phyloP scores from a whole-genome alignment of 2,113 vertebrate genomes.

The Notarius quadriscutis region DNA sequence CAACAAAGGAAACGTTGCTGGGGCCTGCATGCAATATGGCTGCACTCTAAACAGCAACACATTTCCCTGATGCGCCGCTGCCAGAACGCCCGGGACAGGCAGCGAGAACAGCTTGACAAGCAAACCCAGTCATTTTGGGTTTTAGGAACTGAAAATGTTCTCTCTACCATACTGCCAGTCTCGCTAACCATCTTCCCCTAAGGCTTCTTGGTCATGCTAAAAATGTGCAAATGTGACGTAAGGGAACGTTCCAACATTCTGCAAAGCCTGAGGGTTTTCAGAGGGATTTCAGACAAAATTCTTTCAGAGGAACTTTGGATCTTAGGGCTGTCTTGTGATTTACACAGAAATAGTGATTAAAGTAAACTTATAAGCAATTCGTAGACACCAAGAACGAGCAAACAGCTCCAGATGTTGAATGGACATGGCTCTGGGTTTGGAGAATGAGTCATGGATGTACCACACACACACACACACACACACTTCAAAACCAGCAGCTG shows the following conservation, averaged over 20 bases:
- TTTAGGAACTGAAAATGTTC: slow-evolving; percentile 32
- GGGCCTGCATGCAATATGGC: slow-evolving; percentile 25
- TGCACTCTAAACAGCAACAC: slow-evolving; percentile 17
- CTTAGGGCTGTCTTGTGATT: slow-evolving; percentile 4
- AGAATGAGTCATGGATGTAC: slow-evolving; percentile 24
- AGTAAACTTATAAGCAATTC: slow-evolving; percentile 21
- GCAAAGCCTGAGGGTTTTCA: neutral
- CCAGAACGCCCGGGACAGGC: slow-evolving; percentile 27
- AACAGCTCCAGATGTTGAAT: slow-evolving; percentile 31
- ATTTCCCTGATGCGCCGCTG: neutral
- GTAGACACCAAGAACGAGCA: slow-evolving; percentile 20
- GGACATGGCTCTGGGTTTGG: slow-evolving; percentile 4
- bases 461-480: slow-evolving; percentile 33
- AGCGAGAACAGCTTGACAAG: slow-evolving; percentile 25
- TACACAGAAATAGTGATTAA: slow-evolving; percentile 6
- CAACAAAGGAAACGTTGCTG: neutral
- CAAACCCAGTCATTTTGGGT: slow-evolving; percentile 46
- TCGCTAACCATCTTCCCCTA: neutral
- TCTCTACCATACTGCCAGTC: slow-evolving; percentile 18
- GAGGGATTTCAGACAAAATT: neutral
- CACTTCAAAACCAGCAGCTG: neutral
- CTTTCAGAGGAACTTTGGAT: neutral
- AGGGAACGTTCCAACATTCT: neutral
- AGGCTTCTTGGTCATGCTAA: slow-evolving; percentile 25
- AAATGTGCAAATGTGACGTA: slow-evolving; percentile 23